Evolutionary conservation across 1,140 invertebrate genomes (phyloP).

Genomic region (Panagrolaimus sp.): DNA sequence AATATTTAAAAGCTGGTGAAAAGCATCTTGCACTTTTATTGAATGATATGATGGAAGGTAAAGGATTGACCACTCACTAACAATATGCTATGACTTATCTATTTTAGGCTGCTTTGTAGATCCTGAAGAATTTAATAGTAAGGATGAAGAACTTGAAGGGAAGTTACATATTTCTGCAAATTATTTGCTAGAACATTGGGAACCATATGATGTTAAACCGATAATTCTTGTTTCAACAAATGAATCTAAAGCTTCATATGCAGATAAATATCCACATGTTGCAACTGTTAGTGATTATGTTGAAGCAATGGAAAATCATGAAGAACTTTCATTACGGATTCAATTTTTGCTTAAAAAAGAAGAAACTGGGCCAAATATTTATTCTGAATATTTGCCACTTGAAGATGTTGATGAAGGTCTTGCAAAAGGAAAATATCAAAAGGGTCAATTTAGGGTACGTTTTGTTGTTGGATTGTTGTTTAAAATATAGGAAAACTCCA

Average conservation of each 20-base stretch:
- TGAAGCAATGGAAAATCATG: constrained; percentile 6
- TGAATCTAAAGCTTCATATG: constrained; percentile 17
- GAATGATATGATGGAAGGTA: constrained; percentile 38
- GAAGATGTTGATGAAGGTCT: constrained; percentile 35
- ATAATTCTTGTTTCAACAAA: constrained; percentile 33
- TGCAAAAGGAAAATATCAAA: constrained; percentile 34
- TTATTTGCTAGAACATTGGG: constrained; percentile 36
- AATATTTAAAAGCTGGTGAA: constrained; percentile 26
- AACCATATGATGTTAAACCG: constrained; percentile 21
- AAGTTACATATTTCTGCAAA: constrained; percentile 27
- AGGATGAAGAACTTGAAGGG: constrained; percentile 34
- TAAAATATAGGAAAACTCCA: no score
- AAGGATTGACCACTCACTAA: no score
- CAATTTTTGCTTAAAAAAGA: constrained; percentile 23
- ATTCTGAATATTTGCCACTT: constrained; percentile 36
- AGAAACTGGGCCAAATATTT: constrained; percentile 25
- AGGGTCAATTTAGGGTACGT: constrained; percentile 40
- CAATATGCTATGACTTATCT: no score
- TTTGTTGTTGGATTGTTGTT: neutral
- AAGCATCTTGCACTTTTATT: constrained; percentile 41
- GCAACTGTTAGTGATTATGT: constrained; percentile 39
- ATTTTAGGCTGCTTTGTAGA: no score
- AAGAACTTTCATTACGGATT: neutral
- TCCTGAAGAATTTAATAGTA: constrained; percentile 10
- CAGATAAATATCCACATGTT: constrained; percentile 16